These are phyloP conservation scores for Homarus americanus DNA, from an alignment of 1,140 invertebrate genomes.

Conservation along the genomic window DNA sequence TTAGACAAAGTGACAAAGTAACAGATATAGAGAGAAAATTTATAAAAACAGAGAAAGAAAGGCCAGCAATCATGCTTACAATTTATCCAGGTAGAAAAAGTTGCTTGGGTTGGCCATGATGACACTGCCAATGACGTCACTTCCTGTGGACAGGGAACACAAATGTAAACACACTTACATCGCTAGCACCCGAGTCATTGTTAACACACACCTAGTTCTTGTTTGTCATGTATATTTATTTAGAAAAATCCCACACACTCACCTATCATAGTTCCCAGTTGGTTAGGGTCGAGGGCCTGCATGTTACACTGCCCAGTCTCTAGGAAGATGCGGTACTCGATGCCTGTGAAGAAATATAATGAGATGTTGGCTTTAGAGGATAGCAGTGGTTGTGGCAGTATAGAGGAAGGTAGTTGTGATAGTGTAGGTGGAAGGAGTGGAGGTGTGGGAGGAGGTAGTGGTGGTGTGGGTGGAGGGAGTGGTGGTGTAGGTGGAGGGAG, in stretches of 20 bases:
- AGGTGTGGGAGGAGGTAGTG: background rate
- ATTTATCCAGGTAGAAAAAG: slow-evolving; percentile 49
- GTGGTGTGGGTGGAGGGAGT: background rate
- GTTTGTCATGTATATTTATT: background rate
- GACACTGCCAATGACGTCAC: slow-evolving; percentile 14
- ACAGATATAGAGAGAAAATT: no score
- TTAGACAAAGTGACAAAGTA: no score
- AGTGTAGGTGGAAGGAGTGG: background rate
- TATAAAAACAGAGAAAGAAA: background rate
- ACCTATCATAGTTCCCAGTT: slow-evolving; percentile 34
- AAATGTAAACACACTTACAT: background rate
- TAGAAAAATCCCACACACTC: background rate
- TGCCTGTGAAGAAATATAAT: slow-evolving; percentile 30
- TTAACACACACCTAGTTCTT: background rate
- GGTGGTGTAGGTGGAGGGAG: background rate
- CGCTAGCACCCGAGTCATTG: no score
- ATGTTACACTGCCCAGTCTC: slow-evolving; percentile 27
- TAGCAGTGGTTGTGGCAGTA: background rate
- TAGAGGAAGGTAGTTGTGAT: background rate
- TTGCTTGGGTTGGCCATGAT: slow-evolving; percentile 50
- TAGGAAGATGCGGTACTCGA: slow-evolving; percentile 44
- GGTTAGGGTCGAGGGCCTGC: background rate
- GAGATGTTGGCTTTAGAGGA: background rate
- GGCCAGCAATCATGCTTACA: background rate
- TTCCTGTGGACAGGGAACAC: background rate